phyloP scores from a whole-genome alignment of 1,140 invertebrate genomes.

The Coptotermes formosanus region DNA sequence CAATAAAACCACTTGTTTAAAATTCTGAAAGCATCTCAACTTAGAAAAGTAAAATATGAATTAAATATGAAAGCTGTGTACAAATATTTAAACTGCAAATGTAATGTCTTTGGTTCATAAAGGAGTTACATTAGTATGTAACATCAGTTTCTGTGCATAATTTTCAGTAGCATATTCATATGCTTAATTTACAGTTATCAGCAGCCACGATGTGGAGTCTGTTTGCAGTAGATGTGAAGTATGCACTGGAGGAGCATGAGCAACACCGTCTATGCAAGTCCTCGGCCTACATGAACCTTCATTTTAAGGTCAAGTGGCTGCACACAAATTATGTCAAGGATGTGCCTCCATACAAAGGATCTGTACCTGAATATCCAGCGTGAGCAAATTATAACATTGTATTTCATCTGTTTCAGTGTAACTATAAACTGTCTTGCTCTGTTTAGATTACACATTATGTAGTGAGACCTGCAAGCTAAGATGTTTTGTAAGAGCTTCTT shows the following conservation, averaged over 20 bases:
- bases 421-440: no score
- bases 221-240: conserved; percentile 97
- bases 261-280: conserved; percentile 94
- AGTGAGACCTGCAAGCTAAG: no score
- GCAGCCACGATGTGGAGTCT: conserved; percentile 96
- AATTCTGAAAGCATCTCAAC: no score
- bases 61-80: no score
- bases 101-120: no score
- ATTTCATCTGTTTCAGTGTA: no score
- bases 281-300: conserved; percentile 98
- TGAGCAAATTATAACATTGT: conserved; percentile 46
- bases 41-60: no score
- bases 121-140: neutral
- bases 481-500: no score
- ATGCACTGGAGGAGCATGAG: conserved; percentile 97
- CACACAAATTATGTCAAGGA: conserved; percentile 99
- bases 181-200: conserved; percentile 68
- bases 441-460: no score
- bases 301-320: conserved; percentile 99
- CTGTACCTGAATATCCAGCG: conserved; percentile 92
- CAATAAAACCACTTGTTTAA: no score
- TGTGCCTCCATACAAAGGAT: conserved; percentile 92
- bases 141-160: neutral
- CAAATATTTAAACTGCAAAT: no score
- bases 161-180: neutral